These are phyloP conservation scores for Entosphenus tridentatus DNA, from an alignment of 2,113 vertebrate species.

Conservation along the genomic window DNA sequence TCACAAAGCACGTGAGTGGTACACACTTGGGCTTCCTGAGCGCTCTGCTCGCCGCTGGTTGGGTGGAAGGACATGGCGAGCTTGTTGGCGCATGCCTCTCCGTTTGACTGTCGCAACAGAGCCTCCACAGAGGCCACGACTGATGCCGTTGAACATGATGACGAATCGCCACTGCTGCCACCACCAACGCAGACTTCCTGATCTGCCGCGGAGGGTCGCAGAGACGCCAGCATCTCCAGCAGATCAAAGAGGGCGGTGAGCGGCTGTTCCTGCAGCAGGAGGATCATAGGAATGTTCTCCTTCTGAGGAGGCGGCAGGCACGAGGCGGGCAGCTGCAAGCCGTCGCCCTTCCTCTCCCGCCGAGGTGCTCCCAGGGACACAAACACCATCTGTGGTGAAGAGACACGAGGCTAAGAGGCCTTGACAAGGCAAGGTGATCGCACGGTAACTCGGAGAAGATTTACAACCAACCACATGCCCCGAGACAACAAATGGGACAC, in stretches of 20 bases:
- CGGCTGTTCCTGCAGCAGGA: constrained; percentile 88
- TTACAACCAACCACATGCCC: no score
- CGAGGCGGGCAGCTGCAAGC: constrained; percentile 85
- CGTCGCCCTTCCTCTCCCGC: constrained; percentile 79
- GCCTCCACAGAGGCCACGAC: no score
- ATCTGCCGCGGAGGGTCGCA: constrained; percentile 62
- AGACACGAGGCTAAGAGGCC: not conserved
- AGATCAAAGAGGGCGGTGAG: constrained; percentile 90
- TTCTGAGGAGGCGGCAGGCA: constrained; percentile 88
- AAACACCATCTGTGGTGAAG: constrained; percentile 72
- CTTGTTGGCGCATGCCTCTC: no score
- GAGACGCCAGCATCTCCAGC: constrained; percentile 89
- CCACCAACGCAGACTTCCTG: constrained; percentile 11
- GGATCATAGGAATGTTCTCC: constrained; percentile 94
- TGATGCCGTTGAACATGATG: no score
- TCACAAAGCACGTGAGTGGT: no score
- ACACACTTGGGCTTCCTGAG: no score
- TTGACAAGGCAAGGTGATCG: not conserved
- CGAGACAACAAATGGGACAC: no score
- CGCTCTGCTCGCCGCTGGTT: no score
- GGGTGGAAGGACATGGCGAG: no score
- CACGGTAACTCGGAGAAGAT: not conserved
- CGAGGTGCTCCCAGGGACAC: constrained; percentile 86
- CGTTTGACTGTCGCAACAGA: no score
- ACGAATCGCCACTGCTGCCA: no score